Evolutionary conservation across 2,797 vertebrate species (phyloP), one percentile per base, ranked within the genome.

Genomic region (Chrosomus eos): DNA sequence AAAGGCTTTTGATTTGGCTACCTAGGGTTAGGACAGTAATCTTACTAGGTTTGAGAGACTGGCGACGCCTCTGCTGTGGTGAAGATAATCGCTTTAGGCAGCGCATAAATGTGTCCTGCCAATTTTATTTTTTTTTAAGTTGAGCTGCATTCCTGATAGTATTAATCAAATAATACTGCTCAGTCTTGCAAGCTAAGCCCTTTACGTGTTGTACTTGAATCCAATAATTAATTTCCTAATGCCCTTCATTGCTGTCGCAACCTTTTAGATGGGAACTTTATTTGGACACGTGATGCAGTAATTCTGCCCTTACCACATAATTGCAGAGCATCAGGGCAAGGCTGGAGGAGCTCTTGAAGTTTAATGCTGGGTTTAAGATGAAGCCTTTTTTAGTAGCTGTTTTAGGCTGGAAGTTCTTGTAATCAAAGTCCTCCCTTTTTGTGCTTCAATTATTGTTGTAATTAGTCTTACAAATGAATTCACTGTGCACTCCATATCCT

Each of bases 141-240:
- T 80, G 31, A 85, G 82, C 83, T 84, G 78, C 68, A 81, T 60
- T 87, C 82, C 82, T 28, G 82, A 70, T 64, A 45, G 75, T 31
- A 66, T 72, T 85, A 88, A 89, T 88, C 78, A 88, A 90, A 89
- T 79, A 80, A 82, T 58, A 76, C 80, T 77, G 43, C 73, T 60
- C 78, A 26, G 36, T 76, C 79, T 78, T 85, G 77, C 66, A 75
- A 80, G 81, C 58, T 84, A 79, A 82, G 86, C 80, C 55, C 60
- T 73, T 81, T 40, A 51, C 77, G 76, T 71, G 80, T 78, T 83
- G 80, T 67, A 40, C 85, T 48, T 43, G 81, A 84, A 86, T 86
- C 86, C 82, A 85, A 89, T 90, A 89, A 85, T 90, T 88, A 87
- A 91, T 89, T 88, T 83, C 82, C 88, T 90, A 90, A 91, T 90